Conservation (phyloP, 2,113 vertebrate species). For the Nycticorax nycticorax region DNA sequence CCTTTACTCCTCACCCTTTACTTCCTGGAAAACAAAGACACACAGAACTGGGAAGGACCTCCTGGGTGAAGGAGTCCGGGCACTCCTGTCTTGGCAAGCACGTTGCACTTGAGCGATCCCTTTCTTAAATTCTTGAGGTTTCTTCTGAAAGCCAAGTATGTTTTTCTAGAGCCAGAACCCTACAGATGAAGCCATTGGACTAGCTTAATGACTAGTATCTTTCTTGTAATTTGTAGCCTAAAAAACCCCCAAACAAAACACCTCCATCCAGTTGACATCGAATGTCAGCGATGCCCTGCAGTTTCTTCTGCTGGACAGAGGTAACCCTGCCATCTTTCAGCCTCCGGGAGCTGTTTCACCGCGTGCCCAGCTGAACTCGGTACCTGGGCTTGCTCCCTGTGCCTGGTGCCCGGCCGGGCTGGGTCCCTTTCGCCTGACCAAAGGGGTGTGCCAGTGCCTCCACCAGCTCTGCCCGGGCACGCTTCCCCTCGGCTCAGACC, state of each 20-base stretch:
- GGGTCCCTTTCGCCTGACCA: neutral
- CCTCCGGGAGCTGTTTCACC: neutral
- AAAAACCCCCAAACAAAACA: no score
- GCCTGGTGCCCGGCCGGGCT: accelerated
- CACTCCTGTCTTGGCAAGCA: neutral
- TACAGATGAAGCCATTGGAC: neutral
- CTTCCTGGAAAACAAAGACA: constrained; percentile 1
- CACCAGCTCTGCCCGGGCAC: neutral
- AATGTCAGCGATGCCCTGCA: neutral
- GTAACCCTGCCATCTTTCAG: neutral
- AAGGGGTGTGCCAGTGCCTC: neutral
- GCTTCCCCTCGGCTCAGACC: neutral
- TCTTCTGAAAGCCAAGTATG: neutral
- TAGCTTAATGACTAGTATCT: neutral
- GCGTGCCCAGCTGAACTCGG: accelerated
- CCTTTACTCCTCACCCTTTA: neutral
- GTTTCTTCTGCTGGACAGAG: neutral
- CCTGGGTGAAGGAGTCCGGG: neutral
- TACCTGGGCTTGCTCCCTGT: neutral
- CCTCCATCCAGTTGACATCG: neutral
- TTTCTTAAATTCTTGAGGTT: neutral
- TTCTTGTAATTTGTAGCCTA: neutral
- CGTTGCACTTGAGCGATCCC: neutral
- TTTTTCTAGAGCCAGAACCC: neutral
- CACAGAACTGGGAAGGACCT: neutral